Evolutionary conservation across 2,888 invertebrate genomes (phyloP), one percentile per base, ranked within the genome.

Genomic region (Merodon equestris): DNA sequence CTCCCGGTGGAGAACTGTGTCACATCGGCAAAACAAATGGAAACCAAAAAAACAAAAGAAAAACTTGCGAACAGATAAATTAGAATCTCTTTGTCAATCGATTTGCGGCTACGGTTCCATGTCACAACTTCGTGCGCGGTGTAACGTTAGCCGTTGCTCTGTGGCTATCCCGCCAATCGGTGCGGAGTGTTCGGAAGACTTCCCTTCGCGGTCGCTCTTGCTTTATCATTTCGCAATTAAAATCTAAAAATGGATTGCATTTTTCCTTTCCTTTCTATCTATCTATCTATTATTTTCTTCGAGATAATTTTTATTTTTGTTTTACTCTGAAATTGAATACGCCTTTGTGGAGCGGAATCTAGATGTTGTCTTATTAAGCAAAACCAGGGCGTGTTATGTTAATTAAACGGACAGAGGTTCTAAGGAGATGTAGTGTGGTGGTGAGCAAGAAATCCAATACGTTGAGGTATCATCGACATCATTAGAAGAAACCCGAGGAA

Each of bases 211-310:
- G 71, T 72, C 38, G 51, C 57, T 63, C 17, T 47, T 42, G 27
- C 48, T 44, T 27, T 68, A 58, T 72, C 14, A 40, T 73, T 67
- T 77, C 53, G 53, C 58, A 77, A 77, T 72, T 72, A 63, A 73
- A 48, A 67, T 58, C 48, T 58, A 63, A 72, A 72, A 66, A 45
- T 51, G 50, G 54, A 27, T 7, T 27, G 27, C 27, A 67, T 57
- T 61, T 53, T 18, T 56, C 36, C 5, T 47, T 40, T 27, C 44
- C 58, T 36, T 54, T 44, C 4, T 48, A 5, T 14, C 34, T 13
- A 1, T 7, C 27, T 58, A 10, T 45, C 9, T 44, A 12, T 27
- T 10, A 3, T n/a, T n/a, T 40, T 40, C 10, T 36, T 10, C 36
- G 5, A 36, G n/a, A n/a, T n/a, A n/a, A 27, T 27, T 53, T n/a